These are phyloP conservation scores for Sardinella longiceps DNA, from an alignment of 2,797 vertebrate species.

Conservation along the genomic window DNA sequence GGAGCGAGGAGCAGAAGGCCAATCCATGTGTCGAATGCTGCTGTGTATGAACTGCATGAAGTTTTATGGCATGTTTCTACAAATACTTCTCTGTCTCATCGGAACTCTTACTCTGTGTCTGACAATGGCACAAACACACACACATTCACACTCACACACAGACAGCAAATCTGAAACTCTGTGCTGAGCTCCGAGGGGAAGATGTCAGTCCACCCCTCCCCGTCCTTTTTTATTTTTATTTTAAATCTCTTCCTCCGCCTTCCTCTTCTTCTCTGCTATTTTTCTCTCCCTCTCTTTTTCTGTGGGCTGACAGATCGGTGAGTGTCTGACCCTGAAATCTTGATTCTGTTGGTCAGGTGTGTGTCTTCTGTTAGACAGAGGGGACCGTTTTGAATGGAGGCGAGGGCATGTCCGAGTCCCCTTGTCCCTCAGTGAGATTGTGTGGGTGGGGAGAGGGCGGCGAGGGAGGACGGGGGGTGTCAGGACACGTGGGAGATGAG, in stretches of 20 bases:
- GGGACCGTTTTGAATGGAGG: constrained; percentile 56
- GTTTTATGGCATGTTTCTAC: constrained; percentile 42
- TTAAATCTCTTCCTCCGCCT: constrained; percentile 18
- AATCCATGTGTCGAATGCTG: constrained; percentile 35
- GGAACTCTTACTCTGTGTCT: neutral
- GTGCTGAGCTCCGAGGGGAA: constrained; percentile 19
- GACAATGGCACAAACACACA: constrained; percentile 16
- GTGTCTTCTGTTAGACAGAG: constrained; percentile 51
- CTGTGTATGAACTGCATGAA: constrained; percentile 40
- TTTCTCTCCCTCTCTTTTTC: constrained; percentile 36
- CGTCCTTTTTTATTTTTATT: neutral
- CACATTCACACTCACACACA: neutral
- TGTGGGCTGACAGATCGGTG: neutral
- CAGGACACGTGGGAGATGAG: constrained; percentile 98
- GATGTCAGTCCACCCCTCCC: neutral
- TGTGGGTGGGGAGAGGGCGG: neutral
- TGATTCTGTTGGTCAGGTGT: constrained; percentile 50
- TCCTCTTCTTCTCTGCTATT: constrained; percentile 42
- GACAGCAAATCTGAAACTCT: neutral
- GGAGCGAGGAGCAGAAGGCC: constrained; percentile 40
- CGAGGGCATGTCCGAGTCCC: constrained; percentile 57
- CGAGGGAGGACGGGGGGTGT: constrained; percentile 68
- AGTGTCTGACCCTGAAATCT: constrained; percentile 39
- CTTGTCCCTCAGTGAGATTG: neutral
- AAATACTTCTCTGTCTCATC: constrained; percentile 38